phyloP scores from a whole-genome alignment of 2,797 vertebrate species.

The Danio aesculapii region DNA sequence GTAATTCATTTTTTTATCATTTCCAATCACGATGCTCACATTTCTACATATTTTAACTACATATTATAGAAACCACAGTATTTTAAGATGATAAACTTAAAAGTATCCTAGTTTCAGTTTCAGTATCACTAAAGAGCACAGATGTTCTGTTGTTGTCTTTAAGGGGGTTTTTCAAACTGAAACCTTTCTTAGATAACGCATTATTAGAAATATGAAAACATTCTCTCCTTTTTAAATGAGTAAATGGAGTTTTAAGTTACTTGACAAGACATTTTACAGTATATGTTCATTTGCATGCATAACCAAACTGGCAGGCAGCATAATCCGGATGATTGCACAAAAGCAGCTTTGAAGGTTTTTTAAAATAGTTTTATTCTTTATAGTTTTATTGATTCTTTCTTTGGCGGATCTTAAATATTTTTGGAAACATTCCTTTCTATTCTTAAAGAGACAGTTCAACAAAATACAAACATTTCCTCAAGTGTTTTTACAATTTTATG shows the following conservation, averaged over 20 bases:
- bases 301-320: neutral
- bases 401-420: too few species aligned
- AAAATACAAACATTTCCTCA: too few species aligned
- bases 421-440: too few species aligned
- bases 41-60: neutral
- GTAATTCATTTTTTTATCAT: neutral
- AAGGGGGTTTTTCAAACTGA: neutral
- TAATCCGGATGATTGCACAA: too few species aligned
- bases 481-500: too few species aligned
- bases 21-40: neutral
- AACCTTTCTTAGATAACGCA: neutral
- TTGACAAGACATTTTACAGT: neutral
- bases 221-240: neutral
- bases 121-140: neutral
- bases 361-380: too few species aligned
- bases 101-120: constrained; percentile 4
- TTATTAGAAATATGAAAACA: neutral
- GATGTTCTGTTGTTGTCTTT: neutral
- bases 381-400: too few species aligned
- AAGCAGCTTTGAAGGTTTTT: too few species aligned
- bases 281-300: neutral
- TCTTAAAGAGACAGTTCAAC: too few species aligned
- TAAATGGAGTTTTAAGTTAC: neutral
- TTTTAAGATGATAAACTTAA: neutral
- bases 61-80: neutral